These are phyloP conservation scores for Diadromus collaris DNA, from an alignment of 2,888 invertebrate genomes.

Conservation along the genomic window DNA sequence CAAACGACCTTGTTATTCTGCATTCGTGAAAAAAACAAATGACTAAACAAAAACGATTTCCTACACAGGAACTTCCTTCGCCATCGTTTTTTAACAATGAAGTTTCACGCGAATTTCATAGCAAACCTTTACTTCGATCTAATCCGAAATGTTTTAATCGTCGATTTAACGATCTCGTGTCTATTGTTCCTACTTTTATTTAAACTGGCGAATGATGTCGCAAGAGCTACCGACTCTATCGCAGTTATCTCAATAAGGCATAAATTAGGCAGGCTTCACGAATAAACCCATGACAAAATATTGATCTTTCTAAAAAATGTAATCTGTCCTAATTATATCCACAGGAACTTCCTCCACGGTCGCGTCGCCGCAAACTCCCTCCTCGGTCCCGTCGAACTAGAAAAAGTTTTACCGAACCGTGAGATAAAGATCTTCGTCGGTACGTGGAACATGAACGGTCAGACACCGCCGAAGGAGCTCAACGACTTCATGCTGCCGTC, in stretches of 20 bases:
- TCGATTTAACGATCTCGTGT: not conserved
- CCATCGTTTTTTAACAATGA: not conserved
- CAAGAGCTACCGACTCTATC: constrained; percentile 26
- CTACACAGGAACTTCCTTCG: too few species aligned
- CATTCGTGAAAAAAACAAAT: too few species aligned
- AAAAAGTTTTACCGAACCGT: constrained; percentile 92
- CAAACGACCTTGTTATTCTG: not conserved
- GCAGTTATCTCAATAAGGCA: constrained; percentile 47
- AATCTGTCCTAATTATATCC: constrained; percentile 53
- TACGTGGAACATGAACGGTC: constrained; percentile 99
- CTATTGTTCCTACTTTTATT: not conserved
- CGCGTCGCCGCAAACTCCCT: constrained; percentile 90
- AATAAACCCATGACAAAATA: constrained; percentile 7
- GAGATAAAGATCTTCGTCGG: constrained; percentile 94
- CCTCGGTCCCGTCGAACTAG: constrained; percentile 91
- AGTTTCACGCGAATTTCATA: not conserved
- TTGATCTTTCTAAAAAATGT: constrained; percentile 33
- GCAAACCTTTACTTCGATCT: not conserved
- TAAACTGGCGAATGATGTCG: constrained; percentile 25
- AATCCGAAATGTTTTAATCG: not conserved
- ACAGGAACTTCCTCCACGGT: constrained; percentile 90
- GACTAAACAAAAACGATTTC: too few species aligned
- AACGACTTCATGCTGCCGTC: constrained; percentile 95
- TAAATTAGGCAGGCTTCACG: constrained; percentile 46
- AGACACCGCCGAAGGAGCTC: constrained; percentile 90